Base-by-base conservation (phyloP, 1,140 invertebrate genomes). In the fruit fly (Drosophila melanogaster) region DNA sequence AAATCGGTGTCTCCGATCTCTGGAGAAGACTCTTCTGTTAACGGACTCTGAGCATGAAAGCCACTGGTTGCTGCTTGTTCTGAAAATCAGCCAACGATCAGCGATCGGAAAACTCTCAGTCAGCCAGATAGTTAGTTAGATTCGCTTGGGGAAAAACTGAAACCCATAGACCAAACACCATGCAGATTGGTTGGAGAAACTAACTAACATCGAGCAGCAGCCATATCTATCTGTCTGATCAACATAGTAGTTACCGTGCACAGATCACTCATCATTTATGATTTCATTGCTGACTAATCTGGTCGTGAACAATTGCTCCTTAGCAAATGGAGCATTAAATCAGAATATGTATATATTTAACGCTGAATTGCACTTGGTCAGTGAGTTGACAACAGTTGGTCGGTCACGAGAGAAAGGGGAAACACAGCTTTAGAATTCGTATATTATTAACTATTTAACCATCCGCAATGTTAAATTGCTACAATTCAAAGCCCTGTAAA, bases 1-100 rank as follows among this genome's bases (percentile, higher is more conserved):
- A 59, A 59, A 41, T 62, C 53, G 40, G 54, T 59, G 59, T 59
- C 54, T 70, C 15, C 50, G 61, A 67, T 64, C 62, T 61, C 30
- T 47, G 44, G 15, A 61, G 53, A 61, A 37, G 43, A 69, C 50
- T 47, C 53, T 47, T 59, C 30, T 35, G 11, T 47, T 70, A 70
- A 70, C 64, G 50, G 66, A 26, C 35, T 38, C 26, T 33, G 41
- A 69, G 40, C 64, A 66, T 66, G 35, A 15, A 30, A 46, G 30
- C 22, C 41, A 22, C 33, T 38, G 50, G 49, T 67, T 69, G 40
- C 22, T 15, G 24, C 22, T 38, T 41, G 49, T 67, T 70, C 64
- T 70, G 14, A 38, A 37, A 37, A 33, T 22, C 19, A 33, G 19
- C 6, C 35, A 41, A 51, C 35, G 15, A 57, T 35, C 51, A 57